A percentile compares a stretch with the other conserved stretches of the same genome.
phyloP scores from a whole-genome alignment of 2,888 invertebrate species.

The Dendrolimus pini region DNA sequence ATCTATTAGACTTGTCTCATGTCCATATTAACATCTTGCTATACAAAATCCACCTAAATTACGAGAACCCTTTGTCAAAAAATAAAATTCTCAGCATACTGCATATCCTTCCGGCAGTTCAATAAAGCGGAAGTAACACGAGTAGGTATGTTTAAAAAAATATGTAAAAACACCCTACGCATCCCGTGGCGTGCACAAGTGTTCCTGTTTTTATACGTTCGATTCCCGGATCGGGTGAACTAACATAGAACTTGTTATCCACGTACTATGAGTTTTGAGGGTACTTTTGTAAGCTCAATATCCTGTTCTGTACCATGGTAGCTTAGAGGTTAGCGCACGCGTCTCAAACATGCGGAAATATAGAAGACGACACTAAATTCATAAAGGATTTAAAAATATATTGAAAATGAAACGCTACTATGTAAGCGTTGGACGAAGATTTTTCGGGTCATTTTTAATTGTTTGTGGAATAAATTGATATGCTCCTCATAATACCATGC shows the following conservation, averaged over 20 bases:
- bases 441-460: too few species aligned
- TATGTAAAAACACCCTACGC: slow-evolving; percentile 39
- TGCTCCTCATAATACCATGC: too few species aligned
- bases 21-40: too few species aligned
- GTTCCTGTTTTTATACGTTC: slow-evolving; percentile 36
- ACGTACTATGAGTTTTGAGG: slow-evolving; percentile 1
- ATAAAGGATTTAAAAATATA: too few species aligned
- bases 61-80: neutral
- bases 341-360: too few species aligned
- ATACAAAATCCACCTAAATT: neutral
- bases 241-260: slow-evolving; percentile 17
- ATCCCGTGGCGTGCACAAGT: slow-evolving; percentile 48
- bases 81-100: slow-evolving; percentile 7
- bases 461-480: too few species aligned
- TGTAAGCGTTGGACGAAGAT: too few species aligned
- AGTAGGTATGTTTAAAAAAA: slow-evolving; percentile 33
- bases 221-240: slow-evolving; percentile 23
- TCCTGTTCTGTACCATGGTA: neutral
- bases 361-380: too few species aligned
- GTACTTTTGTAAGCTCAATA: neutral
- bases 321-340: too few species aligned
- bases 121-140: slow-evolving; percentile 47
- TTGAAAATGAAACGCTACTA: too few species aligned
- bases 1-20: too few species aligned
- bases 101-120: slow-evolving; percentile 37